Base-by-base conservation (phyloP, 2,113 vertebrate species). In the Cynopterus brachyotis region DNA sequence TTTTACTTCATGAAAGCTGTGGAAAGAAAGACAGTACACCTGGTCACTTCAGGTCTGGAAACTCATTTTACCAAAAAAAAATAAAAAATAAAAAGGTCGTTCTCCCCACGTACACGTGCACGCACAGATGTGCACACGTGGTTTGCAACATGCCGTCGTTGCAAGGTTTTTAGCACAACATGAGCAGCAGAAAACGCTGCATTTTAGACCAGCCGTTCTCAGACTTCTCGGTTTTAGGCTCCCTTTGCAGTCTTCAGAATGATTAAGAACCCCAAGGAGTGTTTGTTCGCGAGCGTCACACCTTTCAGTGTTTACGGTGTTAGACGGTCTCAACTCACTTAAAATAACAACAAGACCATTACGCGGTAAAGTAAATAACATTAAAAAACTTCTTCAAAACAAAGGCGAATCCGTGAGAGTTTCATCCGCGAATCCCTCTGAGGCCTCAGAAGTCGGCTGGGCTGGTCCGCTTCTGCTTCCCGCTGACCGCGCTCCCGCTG, bases 1-100 rank as follows among this genome's bases (percentile, higher is more conserved):
- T 76, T 99, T 99, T 20, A 99, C 99, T 10, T 99, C 98, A 24
- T 97, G 96, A 96, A 99, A 99, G 98, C 99, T 99, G 78, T 8
- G n/a, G 91, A 81, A 75, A 98, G 70, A 98, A 26, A 97, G 87
- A 90, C 1, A 72, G 3, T 3, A n/a, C 17, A n/a, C 3, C 26
- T 19, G n/a, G 47, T 55, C 40, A 19, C 10, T 8, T 30, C 32
- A 30, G 37, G 28, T 42, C 75, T 66, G 28, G 15, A 76, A 83
- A n/a, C 2, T 30, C 17, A 45, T 12, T 66, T 47, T 30, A 16
- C 26, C 2, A 30, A 50, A 28, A 40, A 10, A 37, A 69, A n/a
- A n/a, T n/a, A n/a, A n/a, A n/a, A n/a, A n/a, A n/a, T n/a, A n/a
- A n/a, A 35, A 64, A 24, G 50, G 17, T 11, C 50, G 30, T 17